Percentiles rank a stretch among this genome's conserved stretches.
Conservation (phyloP, 2,113 vertebrate species). For the Catharus bicknelli region DNA sequence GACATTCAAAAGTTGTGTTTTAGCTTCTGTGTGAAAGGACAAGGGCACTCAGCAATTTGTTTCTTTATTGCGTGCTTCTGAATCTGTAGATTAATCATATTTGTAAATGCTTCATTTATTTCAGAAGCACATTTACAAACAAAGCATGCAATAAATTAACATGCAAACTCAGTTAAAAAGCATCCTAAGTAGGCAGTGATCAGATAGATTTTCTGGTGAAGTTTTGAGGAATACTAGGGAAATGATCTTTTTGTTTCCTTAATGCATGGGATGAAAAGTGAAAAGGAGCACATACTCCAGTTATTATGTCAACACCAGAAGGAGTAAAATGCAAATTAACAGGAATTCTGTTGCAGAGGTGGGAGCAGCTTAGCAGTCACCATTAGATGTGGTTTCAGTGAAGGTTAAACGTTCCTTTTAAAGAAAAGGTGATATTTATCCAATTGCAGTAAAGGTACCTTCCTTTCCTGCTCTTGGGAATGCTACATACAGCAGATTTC, state of each 20-base stretch:
- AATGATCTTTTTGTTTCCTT: not conserved
- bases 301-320: not conserved
- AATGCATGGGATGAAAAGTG: not conserved
- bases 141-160: constrained; percentile 58
- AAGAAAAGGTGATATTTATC: constrained; percentile 27
- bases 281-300: not conserved
- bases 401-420: not conserved
- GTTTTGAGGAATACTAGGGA: constrained; percentile 3
- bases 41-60: constrained; percentile 50
- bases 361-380: not conserved
- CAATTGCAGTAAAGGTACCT: not conserved
- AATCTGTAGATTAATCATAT: constrained; percentile 66
- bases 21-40: constrained; percentile 35
- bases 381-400: not conserved
- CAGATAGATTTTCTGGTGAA: constrained; percentile 13
- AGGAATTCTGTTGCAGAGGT: not conserved
- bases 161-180: constrained; percentile 54
- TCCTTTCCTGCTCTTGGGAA: constrained; percentile 46
- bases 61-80: constrained; percentile 41
- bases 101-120: constrained; percentile 68
- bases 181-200: constrained; percentile 19
- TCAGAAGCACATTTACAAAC: constrained; percentile 66
- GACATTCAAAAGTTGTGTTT: constrained; percentile 47
- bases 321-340: constrained; percentile 7
- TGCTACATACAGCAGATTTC: constrained; percentile 35